These are phyloP conservation scores for Eumerus sabulonum DNA, from an alignment of 2,888 invertebrate genomes.

Conservation along the genomic window DNA sequence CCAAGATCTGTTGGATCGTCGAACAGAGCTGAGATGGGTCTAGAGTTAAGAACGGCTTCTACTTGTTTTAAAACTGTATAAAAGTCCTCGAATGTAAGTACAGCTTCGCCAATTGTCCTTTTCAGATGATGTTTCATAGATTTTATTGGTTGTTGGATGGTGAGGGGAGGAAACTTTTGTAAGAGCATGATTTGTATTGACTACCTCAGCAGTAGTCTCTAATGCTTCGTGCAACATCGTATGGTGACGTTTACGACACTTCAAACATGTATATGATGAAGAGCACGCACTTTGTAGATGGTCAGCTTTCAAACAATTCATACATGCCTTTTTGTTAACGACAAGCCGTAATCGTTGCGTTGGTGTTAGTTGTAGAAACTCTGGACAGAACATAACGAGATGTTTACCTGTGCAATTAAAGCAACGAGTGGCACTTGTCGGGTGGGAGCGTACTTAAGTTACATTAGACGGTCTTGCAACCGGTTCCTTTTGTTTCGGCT, in stretches of 20 bases:
- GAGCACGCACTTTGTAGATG: not conserved
- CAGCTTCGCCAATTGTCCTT: too few relatives aligned
- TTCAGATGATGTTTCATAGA: too few relatives aligned
- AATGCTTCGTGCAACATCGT: not conserved
- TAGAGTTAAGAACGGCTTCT: too few relatives aligned
- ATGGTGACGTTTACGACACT: not conserved
- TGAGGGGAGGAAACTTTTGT: too few relatives aligned
- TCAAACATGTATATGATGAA: conserved; percentile 2
- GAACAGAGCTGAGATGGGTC: too few relatives aligned
- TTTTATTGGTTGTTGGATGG: too few relatives aligned
- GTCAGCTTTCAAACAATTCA: conserved; percentile 4
- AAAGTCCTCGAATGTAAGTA: too few relatives aligned
- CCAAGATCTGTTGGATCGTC: too few relatives aligned
- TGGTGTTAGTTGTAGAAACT: not conserved
- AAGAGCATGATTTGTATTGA: too few relatives aligned
- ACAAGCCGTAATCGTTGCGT: not conserved
- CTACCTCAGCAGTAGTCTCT: too few relatives aligned
- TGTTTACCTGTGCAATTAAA: conserved; percentile 4
- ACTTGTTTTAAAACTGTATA: too few relatives aligned
- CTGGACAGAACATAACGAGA: not conserved
- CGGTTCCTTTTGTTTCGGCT: not conserved
- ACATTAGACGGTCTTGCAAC: not conserved
- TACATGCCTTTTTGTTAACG: not conserved
- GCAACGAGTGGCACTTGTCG: not conserved
- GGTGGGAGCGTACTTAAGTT: not conserved